Evolutionary conservation across 2,797 vertebrate species (phyloP).

Genomic region (Varecia variegata): DNA sequence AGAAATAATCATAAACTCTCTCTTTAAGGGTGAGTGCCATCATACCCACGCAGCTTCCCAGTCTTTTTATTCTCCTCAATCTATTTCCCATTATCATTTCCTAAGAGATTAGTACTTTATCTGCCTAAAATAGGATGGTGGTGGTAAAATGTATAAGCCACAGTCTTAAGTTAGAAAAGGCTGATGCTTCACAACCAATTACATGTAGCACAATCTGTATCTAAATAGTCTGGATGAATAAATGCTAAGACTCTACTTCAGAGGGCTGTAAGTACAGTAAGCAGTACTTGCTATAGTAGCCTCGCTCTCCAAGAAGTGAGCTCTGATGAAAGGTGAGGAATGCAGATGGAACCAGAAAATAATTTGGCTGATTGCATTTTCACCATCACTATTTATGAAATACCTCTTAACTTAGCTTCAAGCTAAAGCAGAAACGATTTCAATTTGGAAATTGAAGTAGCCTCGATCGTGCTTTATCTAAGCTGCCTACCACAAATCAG

Average conservation of each 20-base stretch:
- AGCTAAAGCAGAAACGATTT: slow-evolving; percentile 38
- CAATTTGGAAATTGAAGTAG: not conserved
- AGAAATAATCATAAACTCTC: not conserved
- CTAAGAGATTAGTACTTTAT: not conserved
- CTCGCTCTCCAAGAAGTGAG: not conserved
- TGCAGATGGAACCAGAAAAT: not conserved
- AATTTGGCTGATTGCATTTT: not conserved
- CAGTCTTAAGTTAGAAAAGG: not conserved
- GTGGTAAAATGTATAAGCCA: not conserved
- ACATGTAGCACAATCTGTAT: not conserved
- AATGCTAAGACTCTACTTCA: not conserved
- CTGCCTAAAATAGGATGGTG: not conserved
- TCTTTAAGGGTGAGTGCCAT: not conserved
- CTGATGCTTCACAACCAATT: not conserved
- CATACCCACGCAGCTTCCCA: not conserved
- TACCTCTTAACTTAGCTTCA: not conserved
- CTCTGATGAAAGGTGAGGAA: not conserved
- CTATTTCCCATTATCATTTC: not conserved
- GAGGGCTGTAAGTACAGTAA: not conserved
- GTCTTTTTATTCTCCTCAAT: not conserved
- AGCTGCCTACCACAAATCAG: not conserved
- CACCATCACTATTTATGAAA: not conserved
- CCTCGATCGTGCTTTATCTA: not conserved
- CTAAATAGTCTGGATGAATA: not conserved
- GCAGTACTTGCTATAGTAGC: not conserved